Conservation (phyloP, 2,888 invertebrate species). For the Teinopalpus imperialis region DNA sequence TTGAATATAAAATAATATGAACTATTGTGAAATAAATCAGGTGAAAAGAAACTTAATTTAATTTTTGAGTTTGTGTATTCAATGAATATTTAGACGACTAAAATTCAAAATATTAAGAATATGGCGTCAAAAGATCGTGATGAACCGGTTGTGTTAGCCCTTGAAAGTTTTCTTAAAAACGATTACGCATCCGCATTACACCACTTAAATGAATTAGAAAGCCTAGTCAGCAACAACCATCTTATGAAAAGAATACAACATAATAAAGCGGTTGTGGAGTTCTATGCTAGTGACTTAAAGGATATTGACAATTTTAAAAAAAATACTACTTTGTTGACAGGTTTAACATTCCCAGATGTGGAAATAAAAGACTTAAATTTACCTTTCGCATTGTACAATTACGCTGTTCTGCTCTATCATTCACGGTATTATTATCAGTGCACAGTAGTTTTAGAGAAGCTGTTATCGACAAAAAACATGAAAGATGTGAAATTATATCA, state of each 20-base stretch:
- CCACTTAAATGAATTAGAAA: constrained; percentile 85
- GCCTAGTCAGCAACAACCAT: constrained; percentile 82
- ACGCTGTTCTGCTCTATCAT: constrained; percentile 89
- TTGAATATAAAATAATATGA: no score
- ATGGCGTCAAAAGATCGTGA: constrained; percentile 36
- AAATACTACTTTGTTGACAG: constrained; percentile 83
- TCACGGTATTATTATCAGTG: constrained; percentile 88
- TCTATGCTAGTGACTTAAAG: constrained; percentile 87
- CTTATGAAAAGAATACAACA: constrained; percentile 85
- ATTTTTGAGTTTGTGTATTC: no score
- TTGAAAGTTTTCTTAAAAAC: constrained; percentile 83
- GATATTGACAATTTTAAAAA: constrained; percentile 88
- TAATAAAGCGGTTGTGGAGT: constrained; percentile 92
- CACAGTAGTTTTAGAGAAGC: constrained; percentile 62
- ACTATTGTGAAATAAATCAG: no score
- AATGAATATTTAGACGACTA: no score
- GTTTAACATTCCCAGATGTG: constrained; percentile 69
- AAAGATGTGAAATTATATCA: constrained; percentile 64
- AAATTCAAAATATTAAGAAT: no score
- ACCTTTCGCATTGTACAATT: constrained; percentile 86
- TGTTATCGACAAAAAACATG: constrained; percentile 57
- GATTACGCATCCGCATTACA: constrained; percentile 83
- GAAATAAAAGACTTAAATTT: constrained; percentile 60
- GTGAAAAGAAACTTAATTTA: no score
- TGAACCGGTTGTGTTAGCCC: constrained; percentile 83